Conservation (phyloP, 2,797 vertebrate genomes). For the Oreochromis mossambicus region DNA sequence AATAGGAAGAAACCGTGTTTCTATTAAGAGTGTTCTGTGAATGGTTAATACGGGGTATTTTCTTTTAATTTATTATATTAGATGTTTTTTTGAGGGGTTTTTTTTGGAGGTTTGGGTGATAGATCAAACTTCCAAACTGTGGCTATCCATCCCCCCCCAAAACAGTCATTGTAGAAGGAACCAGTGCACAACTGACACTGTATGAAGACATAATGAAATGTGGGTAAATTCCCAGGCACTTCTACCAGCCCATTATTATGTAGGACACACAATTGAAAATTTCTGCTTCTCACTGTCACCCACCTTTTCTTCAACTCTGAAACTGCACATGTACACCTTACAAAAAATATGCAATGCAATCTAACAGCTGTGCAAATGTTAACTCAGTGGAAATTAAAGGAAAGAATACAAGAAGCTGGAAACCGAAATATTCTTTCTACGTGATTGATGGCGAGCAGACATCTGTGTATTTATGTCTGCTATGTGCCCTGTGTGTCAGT, state of each 20-base stretch:
- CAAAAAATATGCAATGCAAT: slow-evolving; percentile 3
- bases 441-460: not conserved
- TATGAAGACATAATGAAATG: not conserved
- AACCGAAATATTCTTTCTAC: not conserved
- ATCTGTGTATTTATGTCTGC: not conserved
- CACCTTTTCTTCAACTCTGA: not conserved
- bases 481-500: not conserved
- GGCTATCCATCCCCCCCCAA: not conserved
- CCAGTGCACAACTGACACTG: not conserved
- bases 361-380: slow-evolving; percentile 22
- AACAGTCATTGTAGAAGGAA: not conserved
- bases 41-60: not conserved
- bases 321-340: not conserved
- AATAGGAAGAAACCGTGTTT: not conserved
- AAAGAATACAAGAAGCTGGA: not conserved
- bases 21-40: not conserved
- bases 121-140: not conserved
- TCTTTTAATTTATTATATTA: not conserved
- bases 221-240: not conserved
- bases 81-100: not conserved
- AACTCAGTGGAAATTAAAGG: not conserved
- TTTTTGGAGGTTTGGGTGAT: not conserved
- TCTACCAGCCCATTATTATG: not conserved
- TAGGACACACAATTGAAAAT: slow-evolving; percentile 7
- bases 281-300: not conserved